Base-by-base conservation (phyloP, 2,113 vertebrate species). In the Nanger granti region DNA sequence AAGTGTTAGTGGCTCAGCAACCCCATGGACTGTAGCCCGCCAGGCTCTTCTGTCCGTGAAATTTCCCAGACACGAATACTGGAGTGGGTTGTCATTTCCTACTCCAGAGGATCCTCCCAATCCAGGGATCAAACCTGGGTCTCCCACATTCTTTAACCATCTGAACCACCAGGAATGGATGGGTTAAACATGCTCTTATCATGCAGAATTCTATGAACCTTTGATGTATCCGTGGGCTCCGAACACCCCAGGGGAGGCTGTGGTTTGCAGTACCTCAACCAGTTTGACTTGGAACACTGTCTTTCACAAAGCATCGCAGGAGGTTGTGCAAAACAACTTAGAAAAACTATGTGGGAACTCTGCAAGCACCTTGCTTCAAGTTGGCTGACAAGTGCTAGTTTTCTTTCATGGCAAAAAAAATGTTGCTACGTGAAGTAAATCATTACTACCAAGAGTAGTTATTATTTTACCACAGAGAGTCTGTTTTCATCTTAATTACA, bases 401-500 rank as follows among this genome's bases (percentile, higher is more conserved):
- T n/a, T 44, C 47, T 84, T 47, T 59, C 28, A 13, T 37, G 85
- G 79, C 84, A 95, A 76, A 97, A 89, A 76, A 76, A 76, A 24
- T 41, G 17, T 73, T 62, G 57, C 57, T 17, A 0, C 54, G 3
- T 37, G 49, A 91, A 26, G 22, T 82, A 52, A 66, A 87, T 82
- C 52, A 52, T 73, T 28, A n/a, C 57, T 85, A 62, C 15, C 80
- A 28, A 96, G 37, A 90, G 24, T 11, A 73, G 13, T 73, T 88
- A 89, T 37, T 79, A 59, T 64, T 66, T 79, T 34, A 83, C 79
- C 76, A 52, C 37, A 13, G 49, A 83, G 18, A 89, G 3, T 52
- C 94, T 93, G 2, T 87, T 93, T 92, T 89, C 52, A 44, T 89
- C 82, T 90, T 90, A 85, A 60, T 88, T 94, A 82, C 18, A 94